Conservation (phyloP, 2,797 vertebrate genomes). For the Cottoperca gobio region DNA sequence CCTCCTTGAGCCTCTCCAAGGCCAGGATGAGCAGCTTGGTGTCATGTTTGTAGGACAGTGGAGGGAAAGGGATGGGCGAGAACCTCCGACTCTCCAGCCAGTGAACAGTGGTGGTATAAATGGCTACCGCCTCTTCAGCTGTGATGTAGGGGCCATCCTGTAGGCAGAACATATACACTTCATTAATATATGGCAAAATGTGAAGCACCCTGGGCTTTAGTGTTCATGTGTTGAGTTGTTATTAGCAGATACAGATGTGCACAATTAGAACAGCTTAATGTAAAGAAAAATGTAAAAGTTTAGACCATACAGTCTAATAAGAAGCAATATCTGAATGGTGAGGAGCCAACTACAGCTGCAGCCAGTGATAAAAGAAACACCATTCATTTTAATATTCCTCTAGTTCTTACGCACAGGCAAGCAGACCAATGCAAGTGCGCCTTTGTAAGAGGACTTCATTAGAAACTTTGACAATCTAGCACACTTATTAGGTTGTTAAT, state of each 20-base stretch:
- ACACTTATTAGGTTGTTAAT: neutral
- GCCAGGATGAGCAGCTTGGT: conserved; percentile 98
- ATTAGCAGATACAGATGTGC: neutral
- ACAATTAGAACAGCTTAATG: neutral
- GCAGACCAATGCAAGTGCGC: conserved; percentile 76
- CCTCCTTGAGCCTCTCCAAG: conserved; percentile 97
- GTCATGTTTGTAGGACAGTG: conserved; percentile 98
- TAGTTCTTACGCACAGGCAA: conserved; percentile 79
- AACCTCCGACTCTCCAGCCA: conserved; percentile 99
- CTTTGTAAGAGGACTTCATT: conserved; percentile 68
- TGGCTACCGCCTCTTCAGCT: conserved; percentile 97
- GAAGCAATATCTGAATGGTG: conserved; percentile 58
- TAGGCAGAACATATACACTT: conserved; percentile 21
- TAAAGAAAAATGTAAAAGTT: neutral
- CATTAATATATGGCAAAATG: neutral
- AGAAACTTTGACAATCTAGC: neutral
- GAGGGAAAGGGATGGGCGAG: conserved; percentile 99
- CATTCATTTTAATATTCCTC: conserved; percentile 71
- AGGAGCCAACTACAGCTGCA: conserved; percentile 50
- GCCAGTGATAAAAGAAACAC: conserved; percentile 41
- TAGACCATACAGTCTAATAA: too few relatives aligned
- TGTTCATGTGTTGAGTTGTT: neutral
- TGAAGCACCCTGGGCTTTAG: too few relatives aligned
- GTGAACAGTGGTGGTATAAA: conserved; percentile 98
- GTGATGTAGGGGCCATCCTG: conserved; percentile 99